phyloP scores from a whole-genome alignment of 2,113 vertebrate species.

The Naja naja region DNA sequence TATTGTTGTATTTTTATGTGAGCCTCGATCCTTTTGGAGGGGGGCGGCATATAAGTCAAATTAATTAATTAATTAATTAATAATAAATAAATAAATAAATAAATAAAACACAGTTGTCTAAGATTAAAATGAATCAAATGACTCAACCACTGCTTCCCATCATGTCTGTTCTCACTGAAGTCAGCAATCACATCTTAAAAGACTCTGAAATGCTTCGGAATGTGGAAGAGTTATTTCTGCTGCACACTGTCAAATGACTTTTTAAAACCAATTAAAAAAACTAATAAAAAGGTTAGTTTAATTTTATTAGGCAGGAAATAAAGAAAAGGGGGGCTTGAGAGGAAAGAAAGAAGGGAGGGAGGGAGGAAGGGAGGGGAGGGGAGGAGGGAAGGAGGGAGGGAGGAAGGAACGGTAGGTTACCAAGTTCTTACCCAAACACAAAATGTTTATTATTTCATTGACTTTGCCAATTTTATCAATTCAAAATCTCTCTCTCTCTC shows the following conservation, averaged over 20 bases:
- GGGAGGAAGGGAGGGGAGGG: too few species aligned
- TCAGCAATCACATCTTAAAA: background rate
- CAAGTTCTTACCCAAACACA: too few species aligned
- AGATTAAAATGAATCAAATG: background rate
- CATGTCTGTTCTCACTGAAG: background rate
- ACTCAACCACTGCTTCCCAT: background rate
- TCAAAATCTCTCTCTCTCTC: background rate
- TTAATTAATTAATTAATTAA: too few species aligned
- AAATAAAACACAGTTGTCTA: background rate
- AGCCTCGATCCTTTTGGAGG: too few species aligned
- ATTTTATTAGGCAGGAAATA: background rate
- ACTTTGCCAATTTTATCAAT: background rate
- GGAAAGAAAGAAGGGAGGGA: background rate
- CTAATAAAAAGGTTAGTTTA: background rate
- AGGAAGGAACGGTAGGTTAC: too few species aligned
- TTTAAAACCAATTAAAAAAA: background rate
- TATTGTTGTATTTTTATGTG: too few species aligned
- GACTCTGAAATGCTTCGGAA: background rate
- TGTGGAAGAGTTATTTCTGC: background rate
- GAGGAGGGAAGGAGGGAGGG: too few species aligned
- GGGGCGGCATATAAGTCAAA: too few species aligned
- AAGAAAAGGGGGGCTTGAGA: background rate
- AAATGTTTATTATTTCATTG: too few species aligned
- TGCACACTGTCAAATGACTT: background rate
- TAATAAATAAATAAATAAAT: too few species aligned